Percentiles rank a stretch among this genome's conserved stretches.
Evolutionary conservation across 2,113 vertebrate genomes (phyloP).

Genomic region (Mystacornis crossleyi): DNA sequence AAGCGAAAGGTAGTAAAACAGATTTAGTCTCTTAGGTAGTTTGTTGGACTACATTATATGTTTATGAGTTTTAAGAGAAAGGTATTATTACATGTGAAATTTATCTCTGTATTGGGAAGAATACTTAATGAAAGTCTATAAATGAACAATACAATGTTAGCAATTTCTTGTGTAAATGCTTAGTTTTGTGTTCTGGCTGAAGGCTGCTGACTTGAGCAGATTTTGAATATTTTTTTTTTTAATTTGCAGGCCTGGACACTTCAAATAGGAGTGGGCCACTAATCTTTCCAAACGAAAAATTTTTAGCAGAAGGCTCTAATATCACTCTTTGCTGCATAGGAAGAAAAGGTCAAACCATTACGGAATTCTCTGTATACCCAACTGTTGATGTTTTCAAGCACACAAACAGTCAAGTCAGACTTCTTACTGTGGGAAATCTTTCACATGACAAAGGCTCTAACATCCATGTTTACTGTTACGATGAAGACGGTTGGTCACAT

Average conservation of each 20-base stretch:
- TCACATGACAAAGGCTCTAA: not conserved
- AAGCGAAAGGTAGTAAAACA: not conserved
- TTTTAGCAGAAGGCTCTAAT: constrained; percentile 64
- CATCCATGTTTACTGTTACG: not conserved
- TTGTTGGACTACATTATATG: not conserved
- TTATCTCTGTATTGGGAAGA: not conserved
- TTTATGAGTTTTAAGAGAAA: not conserved
- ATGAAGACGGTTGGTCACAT: rapidly evolving
- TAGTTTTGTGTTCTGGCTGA: not conserved
- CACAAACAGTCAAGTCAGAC: not conserved
- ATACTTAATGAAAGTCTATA: not conserved
- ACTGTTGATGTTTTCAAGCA: not conserved
- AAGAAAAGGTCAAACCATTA: not conserved
- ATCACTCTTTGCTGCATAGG: constrained; percentile 70
- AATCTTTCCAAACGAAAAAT: constrained; percentile 60
- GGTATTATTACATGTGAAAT: not conserved
- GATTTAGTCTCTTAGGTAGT: not conserved
- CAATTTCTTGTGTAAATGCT: not conserved
- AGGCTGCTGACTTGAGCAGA: not conserved
- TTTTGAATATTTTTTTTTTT: not conserved
- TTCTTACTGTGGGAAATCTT: constrained; percentile 31
- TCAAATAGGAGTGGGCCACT: not conserved
- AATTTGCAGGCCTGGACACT: constrained; percentile 38
- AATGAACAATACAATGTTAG: not conserved
- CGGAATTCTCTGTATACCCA: not conserved